Conservation (phyloP, 2,113 vertebrate species). For the Andinoacara biseriatus region DNA sequence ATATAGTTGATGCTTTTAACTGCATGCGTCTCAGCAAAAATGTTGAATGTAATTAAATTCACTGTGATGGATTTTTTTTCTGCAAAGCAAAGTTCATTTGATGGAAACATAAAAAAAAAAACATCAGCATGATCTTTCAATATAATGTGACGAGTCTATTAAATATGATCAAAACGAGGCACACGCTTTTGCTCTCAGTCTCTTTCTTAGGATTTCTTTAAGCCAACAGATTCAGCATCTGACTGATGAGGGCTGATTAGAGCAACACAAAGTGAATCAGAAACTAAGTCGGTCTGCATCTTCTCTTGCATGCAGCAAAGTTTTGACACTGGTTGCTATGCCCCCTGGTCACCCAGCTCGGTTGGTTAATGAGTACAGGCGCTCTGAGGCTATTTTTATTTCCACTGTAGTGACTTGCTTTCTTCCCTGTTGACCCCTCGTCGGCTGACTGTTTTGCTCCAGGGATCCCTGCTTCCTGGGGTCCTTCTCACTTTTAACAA, state of each 20-base stretch:
- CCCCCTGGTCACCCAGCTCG: neutral
- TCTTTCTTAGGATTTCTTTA: neutral
- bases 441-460: neutral
- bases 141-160: constrained; percentile 6
- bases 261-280: constrained; percentile 37
- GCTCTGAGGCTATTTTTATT: constrained; percentile 13
- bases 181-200: constrained; percentile 3
- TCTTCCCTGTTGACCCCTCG: neutral
- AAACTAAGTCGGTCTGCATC: neutral
- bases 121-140: neutral
- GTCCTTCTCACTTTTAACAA: neutral
- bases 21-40: constrained; percentile 1
- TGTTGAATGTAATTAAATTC: neutral
- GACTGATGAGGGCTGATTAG: constrained; percentile 22
- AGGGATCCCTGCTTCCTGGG: neutral
- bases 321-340: constrained; percentile 3
- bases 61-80: neutral
- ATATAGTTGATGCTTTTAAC: neutral
- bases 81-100: neutral
- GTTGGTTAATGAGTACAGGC: neutral
- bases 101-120: neutral
- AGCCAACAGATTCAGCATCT: neutral
- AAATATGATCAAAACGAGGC: constrained; percentile 18
- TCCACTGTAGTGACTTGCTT: neutral
- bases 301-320: neutral